These are phyloP conservation scores for Labeo calbasu DNA, from an alignment of 2,797 vertebrate species.

Conservation along the genomic window DNA sequence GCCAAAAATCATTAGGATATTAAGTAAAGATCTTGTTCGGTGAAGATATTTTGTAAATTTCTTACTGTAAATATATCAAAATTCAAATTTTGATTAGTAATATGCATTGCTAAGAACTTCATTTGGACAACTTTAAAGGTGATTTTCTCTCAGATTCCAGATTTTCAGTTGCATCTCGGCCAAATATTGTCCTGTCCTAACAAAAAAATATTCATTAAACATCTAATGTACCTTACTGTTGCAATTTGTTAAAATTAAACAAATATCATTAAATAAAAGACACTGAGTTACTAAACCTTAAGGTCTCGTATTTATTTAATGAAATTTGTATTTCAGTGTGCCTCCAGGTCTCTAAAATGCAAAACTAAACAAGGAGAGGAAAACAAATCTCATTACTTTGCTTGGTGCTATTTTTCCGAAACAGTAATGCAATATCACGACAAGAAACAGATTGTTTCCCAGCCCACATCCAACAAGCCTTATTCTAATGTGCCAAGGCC, in stretches of 20 bases:
- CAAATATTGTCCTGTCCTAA: too few relatives aligned
- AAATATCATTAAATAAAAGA: constrained; percentile 27
- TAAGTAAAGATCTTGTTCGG: too few relatives aligned
- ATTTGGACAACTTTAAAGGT: too few relatives aligned
- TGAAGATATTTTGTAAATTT: too few relatives aligned
- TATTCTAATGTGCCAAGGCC: constrained; percentile 75
- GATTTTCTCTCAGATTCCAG: too few relatives aligned
- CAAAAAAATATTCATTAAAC: too few relatives aligned
- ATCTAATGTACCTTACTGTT: too few relatives aligned
- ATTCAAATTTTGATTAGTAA: too few relatives aligned
- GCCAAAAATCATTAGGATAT: too few relatives aligned
- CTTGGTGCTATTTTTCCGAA: constrained; percentile 66
- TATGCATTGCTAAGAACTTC: too few relatives aligned
- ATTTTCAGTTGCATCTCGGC: too few relatives aligned
- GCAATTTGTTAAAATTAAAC: background rate
- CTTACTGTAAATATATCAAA: too few relatives aligned
- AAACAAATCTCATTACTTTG: constrained; percentile 73
- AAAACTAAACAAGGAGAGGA: constrained; percentile 51
- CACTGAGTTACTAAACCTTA: background rate
- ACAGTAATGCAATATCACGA: constrained; percentile 69
- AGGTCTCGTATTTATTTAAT: constrained; percentile 29
- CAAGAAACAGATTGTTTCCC: constrained; percentile 75
- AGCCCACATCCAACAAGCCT: constrained; percentile 73
- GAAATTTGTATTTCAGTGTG: constrained; percentile 45
- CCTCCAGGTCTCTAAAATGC: constrained; percentile 61